Base-by-base conservation (phyloP, 2,113 vertebrate genomes). In the Macrotus californicus region DNA sequence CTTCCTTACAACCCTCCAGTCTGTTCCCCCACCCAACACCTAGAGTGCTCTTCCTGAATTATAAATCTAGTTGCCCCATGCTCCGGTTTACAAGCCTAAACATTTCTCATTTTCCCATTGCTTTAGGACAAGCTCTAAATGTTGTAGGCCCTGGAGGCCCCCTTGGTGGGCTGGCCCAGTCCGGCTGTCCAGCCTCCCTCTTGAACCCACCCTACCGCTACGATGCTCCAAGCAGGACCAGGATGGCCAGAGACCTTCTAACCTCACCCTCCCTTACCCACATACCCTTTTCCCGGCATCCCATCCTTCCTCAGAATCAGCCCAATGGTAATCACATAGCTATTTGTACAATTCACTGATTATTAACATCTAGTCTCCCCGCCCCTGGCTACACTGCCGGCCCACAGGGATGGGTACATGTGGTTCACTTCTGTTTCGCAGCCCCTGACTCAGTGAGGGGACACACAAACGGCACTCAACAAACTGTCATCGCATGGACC, bases 231-330 rank as follows among this genome's bases (percentile, higher is more conserved):
- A 22, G n/a, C 29, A 69, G n/a, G 26, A 54, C 36, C 18, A 5
- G 31, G 64, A 41, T 6, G 46, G 36, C 26, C n/a, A 9, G 19
- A 46, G 56, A 31, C 18, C 46, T 54, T 52, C 41, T 31, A 29
- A 14, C 9, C 5, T 64, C 5, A 5, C 21, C 5, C 24, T 16
- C 13, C 24, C 6, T 2, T 1, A 24, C 50, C n/a, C 50, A 21
- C 31, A 10, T 15, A 4, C 69, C 46, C 66, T 34, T 48, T 70
- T 21, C 34, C 77, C 34, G 21, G n/a, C 64, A 56, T 1, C 61
- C 48, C 4, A 31, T 29, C 16, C 12, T 39, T 4, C 56, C 39
- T 36, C 21, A 21, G 21, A 12, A 11, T 72, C 24, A 31, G 64
- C 31, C 12, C 36, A 16, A 9, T 2, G 11, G 24, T 73, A 22